Conservation (phyloP, 2,888 invertebrate genomes). For the Ephialtes manifestator region DNA sequence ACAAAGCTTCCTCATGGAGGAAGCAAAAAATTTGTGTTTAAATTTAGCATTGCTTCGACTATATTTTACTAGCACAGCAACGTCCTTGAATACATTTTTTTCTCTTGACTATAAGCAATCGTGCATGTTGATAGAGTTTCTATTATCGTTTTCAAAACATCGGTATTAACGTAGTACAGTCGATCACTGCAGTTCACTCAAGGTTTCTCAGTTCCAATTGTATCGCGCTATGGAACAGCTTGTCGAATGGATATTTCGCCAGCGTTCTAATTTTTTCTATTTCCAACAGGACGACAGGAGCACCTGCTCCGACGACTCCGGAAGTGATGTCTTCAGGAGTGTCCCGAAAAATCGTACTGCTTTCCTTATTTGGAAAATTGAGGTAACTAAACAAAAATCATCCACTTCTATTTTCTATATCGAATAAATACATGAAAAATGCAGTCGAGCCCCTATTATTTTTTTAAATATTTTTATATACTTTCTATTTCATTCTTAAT, state of each 20-base stretch:
- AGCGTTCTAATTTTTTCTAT: background rate
- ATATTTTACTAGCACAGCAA: background rate
- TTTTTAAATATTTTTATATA: too few relatives aligned
- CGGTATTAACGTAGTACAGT: background rate
- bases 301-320: slow-evolving; percentile 82
- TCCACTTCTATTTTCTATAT: too few relatives aligned
- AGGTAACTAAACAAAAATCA: slow-evolving; percentile 87
- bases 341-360: slow-evolving; percentile 92
- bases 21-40: too few relatives aligned
- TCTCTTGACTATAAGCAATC: background rate
- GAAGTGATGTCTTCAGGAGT: slow-evolving; percentile 90
- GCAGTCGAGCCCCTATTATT: too few relatives aligned
- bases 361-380: slow-evolving; percentile 96
- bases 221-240: background rate
- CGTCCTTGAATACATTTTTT: background rate
- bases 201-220: background rate
- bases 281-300: slow-evolving; percentile 81
- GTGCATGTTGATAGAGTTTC: background rate
- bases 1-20: too few relatives aligned
- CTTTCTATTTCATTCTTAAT: too few relatives aligned
- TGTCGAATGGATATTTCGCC: background rate
- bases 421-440: background rate
- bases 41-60: background rate
- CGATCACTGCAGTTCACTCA: background rate
- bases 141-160: slow-evolving; percentile 30